Base-by-base conservation (phyloP, 2,797 vertebrate genomes). In the Taenioides sp. region DNA sequence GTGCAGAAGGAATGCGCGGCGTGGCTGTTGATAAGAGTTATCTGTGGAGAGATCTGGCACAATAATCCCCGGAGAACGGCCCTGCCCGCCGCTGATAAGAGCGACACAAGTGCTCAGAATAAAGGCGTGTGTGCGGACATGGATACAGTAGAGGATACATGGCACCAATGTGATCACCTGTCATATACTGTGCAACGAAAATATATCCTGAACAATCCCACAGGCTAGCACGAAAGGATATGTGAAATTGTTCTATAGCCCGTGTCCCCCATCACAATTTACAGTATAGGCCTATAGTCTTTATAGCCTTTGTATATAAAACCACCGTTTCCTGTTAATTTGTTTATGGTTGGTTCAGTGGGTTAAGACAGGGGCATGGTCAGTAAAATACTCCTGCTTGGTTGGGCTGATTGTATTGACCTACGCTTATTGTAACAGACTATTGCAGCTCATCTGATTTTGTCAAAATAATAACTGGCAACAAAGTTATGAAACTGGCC, bases 11-110 rank as follows among this genome's bases (percentile, higher is more conserved):
- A 65, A 65, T 65, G 64, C 43, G 23, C 43, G 9, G 64, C 43
- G 64, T 27, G 49, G 64, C n/a, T 65, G 64, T 49, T 65, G 64
- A 65, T 65, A 65, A 65, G 62, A 64, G 43, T 65, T 65, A 65
- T 65, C 64, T 27, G 64, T 43, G 23, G 40, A 50, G 23, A 23
- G 64, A 65, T 65, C 64, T 47, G 64, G 64, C 64, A 65, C 22
- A 49, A 50, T 65, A 65, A 50, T 65, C 43, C 64, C 40, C 23
- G 23, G 64, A 65, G 43, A 65, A 27, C 43, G 64, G 43, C 64
- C 62, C 64, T 65, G 64, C 22, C 43, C 23, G 22, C 64, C 43
- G 43, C 64, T 27, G 64, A 65, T 65, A 65, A 65, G 40, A 65
- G 64, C 43, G 23, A 65, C 64, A 65, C 43, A 25, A 65, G 64